Conservation (phyloP, 2,797 vertebrate species). For the Scomberomorus guttatus region DNA sequence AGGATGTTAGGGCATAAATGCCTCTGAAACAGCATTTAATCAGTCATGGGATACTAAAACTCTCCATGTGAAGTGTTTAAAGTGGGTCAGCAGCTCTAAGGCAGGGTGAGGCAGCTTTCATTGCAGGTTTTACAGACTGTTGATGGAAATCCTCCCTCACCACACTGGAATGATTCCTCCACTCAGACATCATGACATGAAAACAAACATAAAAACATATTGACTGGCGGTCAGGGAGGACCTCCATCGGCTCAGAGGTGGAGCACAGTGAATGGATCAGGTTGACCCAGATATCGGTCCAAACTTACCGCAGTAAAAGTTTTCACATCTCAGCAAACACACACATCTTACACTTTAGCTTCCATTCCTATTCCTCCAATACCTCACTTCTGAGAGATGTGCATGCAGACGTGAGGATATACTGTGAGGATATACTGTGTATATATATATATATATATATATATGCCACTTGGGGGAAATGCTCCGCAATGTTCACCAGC, state of each 20-base stretch:
- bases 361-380: background rate
- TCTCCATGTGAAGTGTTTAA: conserved; percentile 14
- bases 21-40: conserved; percentile 1
- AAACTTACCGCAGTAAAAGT: background rate
- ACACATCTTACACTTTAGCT: background rate
- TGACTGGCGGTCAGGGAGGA: background rate
- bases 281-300: conserved; percentile 7
- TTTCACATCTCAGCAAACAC: background rate
- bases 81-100: conserved; percentile 12
- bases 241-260: background rate
- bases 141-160: background rate
- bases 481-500: too few relatives aligned
- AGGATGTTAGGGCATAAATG: background rate
- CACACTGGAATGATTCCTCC: background rate
- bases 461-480: too few relatives aligned
- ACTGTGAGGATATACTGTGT: too few relatives aligned
- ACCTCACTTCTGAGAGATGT: background rate
- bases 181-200: conserved; percentile 6
- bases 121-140: conserved; percentile 1
- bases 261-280: background rate
- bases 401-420: too few relatives aligned
- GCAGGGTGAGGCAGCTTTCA: background rate
- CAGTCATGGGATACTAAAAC: background rate
- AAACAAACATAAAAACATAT: conserved; percentile 11
- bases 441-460: too few relatives aligned